Evolutionary conservation across 1,140 invertebrate genomes (phyloP).

Genomic region (Aphaenogaster rudis): DNA sequence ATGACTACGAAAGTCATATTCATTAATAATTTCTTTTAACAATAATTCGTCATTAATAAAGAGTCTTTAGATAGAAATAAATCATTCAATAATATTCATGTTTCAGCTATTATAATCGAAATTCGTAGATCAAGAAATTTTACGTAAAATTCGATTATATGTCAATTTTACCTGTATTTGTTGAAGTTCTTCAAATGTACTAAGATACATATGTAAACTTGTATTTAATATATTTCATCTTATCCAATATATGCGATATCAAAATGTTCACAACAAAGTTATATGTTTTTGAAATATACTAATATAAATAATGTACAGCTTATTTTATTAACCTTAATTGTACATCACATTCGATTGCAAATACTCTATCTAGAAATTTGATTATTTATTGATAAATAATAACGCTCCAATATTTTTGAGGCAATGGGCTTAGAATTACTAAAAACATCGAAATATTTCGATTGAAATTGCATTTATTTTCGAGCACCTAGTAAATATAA

Average conservation of each 20-base stretch:
- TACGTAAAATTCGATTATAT: conserved; percentile 57
- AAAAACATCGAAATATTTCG: conserved; percentile 62
- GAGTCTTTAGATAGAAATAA: conserved; percentile 39
- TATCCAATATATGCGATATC: conserved; percentile 40
- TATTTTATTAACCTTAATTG: conserved; percentile 31
- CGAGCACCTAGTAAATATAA: conserved; percentile 86
- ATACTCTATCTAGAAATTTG: conserved; percentile 31
- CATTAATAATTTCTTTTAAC: conserved; percentile 38
- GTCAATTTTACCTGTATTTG: conserved; percentile 26
- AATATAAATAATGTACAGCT: conserved; percentile 23
- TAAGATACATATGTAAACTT: conserved; percentile 46
- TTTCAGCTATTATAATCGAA: conserved; percentile 53
- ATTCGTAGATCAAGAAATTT: conserved; percentile 48
- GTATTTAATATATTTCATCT: conserved; percentile 48
- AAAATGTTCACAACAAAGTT: conserved; percentile 44
- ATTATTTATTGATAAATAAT: not conserved
- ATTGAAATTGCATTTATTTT: conserved; percentile 84
- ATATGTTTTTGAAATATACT: conserved; percentile 52
- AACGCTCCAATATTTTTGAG: not conserved
- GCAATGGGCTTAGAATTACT: not conserved
- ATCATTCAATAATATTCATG: conserved; percentile 34
- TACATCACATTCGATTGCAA: not conserved
- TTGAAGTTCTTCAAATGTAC: conserved; percentile 53
- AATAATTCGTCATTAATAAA: not conserved
- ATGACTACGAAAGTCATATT: conserved; percentile 52